A percentile compares a stretch with the other conserved stretches of the same genome.
Evolutionary conservation across 2,797 vertebrate species (phyloP).

Genomic region (Gymnodraco acuticeps): DNA sequence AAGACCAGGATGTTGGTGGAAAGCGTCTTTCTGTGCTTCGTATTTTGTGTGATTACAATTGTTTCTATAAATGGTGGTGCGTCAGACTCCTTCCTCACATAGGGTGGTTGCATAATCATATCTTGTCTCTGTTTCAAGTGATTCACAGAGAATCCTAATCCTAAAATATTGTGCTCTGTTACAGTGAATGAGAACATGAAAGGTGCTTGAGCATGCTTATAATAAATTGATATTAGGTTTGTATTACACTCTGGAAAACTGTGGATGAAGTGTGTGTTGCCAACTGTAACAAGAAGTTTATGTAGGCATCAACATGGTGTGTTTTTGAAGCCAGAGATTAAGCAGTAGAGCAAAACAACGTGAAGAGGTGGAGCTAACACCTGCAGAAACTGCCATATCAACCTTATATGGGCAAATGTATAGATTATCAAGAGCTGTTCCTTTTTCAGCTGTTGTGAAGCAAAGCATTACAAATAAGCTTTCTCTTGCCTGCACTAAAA

Average conservation of each 20-base stretch:
- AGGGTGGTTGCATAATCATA: not conserved
- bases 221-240: not conserved
- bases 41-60: slow-evolving; percentile 13
- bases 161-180: not conserved
- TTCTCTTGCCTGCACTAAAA: not conserved
- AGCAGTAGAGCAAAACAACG: not conserved
- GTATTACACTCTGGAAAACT: not conserved
- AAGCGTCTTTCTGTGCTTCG: not conserved
- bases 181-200: not conserved
- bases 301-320: slow-evolving; percentile 5
- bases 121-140: not conserved
- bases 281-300: not conserved
- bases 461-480: not conserved
- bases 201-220: not conserved
- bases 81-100: not conserved
- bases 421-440: not conserved
- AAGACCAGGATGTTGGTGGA: slow-evolving; percentile 3
- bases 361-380: slow-evolving; percentile 23
- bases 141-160: slow-evolving; percentile 17
- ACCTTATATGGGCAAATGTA: slow-evolving; percentile 39
- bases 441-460: slow-evolving; percentile 4
- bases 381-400: slow-evolving; percentile 30
- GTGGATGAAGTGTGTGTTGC: not conserved
- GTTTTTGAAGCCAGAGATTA: slow-evolving; percentile 27
- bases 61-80: not conserved